Base-by-base conservation (phyloP, 2,888 invertebrate species). In the Cremastinae sp. region DNA sequence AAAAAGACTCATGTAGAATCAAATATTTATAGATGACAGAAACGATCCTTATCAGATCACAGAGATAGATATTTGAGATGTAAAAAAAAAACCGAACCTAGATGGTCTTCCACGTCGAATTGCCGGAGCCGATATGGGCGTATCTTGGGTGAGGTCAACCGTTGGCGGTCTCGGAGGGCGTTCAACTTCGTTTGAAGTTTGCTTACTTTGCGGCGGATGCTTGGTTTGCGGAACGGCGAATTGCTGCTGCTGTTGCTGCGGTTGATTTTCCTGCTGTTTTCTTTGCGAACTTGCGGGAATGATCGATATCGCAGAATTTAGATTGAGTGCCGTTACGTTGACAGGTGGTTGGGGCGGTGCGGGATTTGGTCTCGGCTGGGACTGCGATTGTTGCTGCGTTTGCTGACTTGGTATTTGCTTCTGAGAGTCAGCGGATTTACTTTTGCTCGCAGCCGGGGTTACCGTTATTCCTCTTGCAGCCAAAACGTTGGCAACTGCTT, bases 381-480 rank as follows among this genome's bases (percentile, higher is more conserved):
- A 0, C 16, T 78, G 80, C 35, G 74, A 75, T 37, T 78, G 78
- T 35, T 77, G 79, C 75, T 81, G 81, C 90, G 77, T 84, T 66
- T 39, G 85, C 72, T 79, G 84, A 53, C 79, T 83, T 75, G 86
- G 83, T 53, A 87, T 86, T 79, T 88, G 88, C 8, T 84, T 90
- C 82, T 74, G 82, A 65, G 78, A 81, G 56, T 86, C 86, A 28
- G 64, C 75, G 37, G 43, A 65, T 61, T 85, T 88, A 80, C 81
- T 88, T 83, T 91, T 91, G 8, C 90, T 93, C 22, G 93, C 92
- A 53, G 94, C 93, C 47, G 93, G 92, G 53, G 95, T 95, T 0
- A 96, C 93, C 39, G 95, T 95, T 68, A 96, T 95, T 1, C 95
- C 95, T 76, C 95, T 91, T 4, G 94, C 94, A 1, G 95, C 95